These are phyloP conservation scores for Bradysia coprophila DNA, from an alignment of 1,140 invertebrate genomes.

Conservation along the genomic window DNA sequence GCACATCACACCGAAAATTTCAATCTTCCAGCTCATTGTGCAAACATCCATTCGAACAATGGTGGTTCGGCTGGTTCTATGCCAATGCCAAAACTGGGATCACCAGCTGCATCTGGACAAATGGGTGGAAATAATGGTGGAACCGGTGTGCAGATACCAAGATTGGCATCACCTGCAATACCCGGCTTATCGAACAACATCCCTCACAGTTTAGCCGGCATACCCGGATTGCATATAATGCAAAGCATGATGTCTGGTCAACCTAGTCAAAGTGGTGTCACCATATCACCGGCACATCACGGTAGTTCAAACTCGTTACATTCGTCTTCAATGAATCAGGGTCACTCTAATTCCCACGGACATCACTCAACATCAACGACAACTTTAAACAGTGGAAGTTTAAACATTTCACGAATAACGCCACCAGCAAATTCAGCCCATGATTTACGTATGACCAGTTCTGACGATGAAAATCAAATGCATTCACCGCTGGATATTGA, in stretches of 20 bases:
- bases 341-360: slow-evolving; percentile 5
- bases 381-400: slow-evolving; percentile 17
- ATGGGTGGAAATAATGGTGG: slow-evolving; percentile 6
- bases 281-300: not conserved
- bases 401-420: slow-evolving; percentile 15
- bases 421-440: slow-evolving; percentile 30
- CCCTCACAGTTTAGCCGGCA: slow-evolving; percentile 9
- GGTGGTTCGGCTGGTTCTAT: slow-evolving; percentile 20
- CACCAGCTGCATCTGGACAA: slow-evolving; percentile 10
- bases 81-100: slow-evolving; percentile 16
- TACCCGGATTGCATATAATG: slow-evolving; percentile 17
- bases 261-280: not conserved
- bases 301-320: not conserved
- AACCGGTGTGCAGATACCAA: slow-evolving; percentile 5
- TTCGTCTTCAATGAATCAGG: not conserved
- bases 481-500: slow-evolving; percentile 27
- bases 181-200: slow-evolving; percentile 9
- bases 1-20: slow-evolving; percentile 28
- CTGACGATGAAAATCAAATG: slow-evolving; percentile 29
- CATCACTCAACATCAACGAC: not conserved
- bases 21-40: slow-evolving; percentile 17
- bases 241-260: not conserved
- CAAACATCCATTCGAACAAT: slow-evolving; percentile 6
- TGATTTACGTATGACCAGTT: slow-evolving; percentile 30
- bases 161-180: slow-evolving; percentile 20